Percentiles rank a stretch among this genome's conserved stretches.
These are phyloP conservation scores for Bostrychus sinensis DNA, from an alignment of 2,113 vertebrate species.

Conservation along the genomic window DNA sequence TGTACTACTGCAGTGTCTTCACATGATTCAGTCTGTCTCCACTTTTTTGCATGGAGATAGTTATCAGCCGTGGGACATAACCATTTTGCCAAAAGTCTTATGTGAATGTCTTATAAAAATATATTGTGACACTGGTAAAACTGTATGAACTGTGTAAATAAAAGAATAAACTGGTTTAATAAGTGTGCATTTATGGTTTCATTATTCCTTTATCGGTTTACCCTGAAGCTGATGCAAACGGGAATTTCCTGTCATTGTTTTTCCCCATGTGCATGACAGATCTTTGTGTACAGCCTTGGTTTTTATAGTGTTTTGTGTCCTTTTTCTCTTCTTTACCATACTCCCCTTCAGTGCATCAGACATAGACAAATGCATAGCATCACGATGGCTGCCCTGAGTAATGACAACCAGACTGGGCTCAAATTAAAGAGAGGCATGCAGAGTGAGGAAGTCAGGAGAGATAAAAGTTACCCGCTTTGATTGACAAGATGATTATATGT, in stretches of 20 bases:
- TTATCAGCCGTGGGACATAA: conserved; percentile 50
- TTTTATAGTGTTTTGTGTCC: conserved; percentile 32
- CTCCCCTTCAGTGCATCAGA: conserved; percentile 64
- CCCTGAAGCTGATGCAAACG: conserved; percentile 79
- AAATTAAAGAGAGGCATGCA: conserved; percentile 73
- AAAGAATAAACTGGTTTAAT: conserved; percentile 63
- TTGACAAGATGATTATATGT: conserved; percentile 75
- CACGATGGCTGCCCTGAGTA: conserved; percentile 76
- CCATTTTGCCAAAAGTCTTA: conserved; percentile 59
- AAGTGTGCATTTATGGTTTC: conserved; percentile 78
- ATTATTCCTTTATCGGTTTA: conserved; percentile 82
- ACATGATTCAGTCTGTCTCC: conserved; percentile 56
- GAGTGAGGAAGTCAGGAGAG: conserved; percentile 68
- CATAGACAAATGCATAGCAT: conserved; percentile 79
- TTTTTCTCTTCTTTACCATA: conserved; percentile 31
- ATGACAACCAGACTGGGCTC: conserved; percentile 81
- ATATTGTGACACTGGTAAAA: conserved; percentile 52
- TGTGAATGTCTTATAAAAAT: conserved; percentile 50
- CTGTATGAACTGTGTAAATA: conserved; percentile 51
- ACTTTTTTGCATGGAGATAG: conserved; percentile 23
- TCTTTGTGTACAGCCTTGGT: conserved; percentile 70
- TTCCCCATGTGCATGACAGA: conserved; percentile 82
- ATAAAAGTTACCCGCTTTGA: conserved; percentile 71
- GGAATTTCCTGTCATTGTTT: conserved; percentile 84
- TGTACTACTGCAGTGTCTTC: conserved; percentile 51